A percentile compares a stretch with the other conserved stretches of the same genome.
Conservation (phyloP, 2,888 invertebrate genomes). For the Chrysotoxum bicinctum region DNA sequence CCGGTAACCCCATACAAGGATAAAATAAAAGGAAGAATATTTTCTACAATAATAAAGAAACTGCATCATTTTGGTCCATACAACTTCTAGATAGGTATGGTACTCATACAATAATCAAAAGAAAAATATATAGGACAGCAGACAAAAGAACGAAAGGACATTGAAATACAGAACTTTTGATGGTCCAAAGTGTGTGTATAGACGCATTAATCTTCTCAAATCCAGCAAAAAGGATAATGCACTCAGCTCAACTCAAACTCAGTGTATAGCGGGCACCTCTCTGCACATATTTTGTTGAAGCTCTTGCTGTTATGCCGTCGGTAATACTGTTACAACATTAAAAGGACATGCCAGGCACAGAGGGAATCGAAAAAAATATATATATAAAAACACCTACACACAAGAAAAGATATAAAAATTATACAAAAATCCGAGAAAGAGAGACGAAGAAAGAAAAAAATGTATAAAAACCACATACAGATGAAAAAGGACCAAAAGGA, state of each 20-base stretch:
- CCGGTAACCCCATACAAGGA: background rate
- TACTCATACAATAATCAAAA: slow-evolving; percentile 7
- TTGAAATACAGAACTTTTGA: slow-evolving; percentile 68
- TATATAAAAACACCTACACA: slow-evolving; percentile 47
- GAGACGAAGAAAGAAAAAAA: slow-evolving; percentile 25
- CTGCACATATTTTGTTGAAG: background rate
- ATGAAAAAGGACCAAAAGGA: slow-evolving; percentile 62
- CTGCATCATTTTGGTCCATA: slow-evolving; percentile 35
- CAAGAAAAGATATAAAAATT: slow-evolving; percentile 56
- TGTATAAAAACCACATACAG: slow-evolving; percentile 26
- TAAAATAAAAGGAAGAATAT: slow-evolving; percentile 38
- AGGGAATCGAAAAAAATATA: slow-evolving; percentile 9
- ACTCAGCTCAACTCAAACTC: slow-evolving; percentile 47
- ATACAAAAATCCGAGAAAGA: slow-evolving; percentile 31
- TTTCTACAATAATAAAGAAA: slow-evolving; percentile 40
- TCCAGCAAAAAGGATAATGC: slow-evolving; percentile 68
- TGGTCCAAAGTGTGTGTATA: slow-evolving; percentile 67
- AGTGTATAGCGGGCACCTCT: background rate
- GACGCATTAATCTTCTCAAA: slow-evolving; percentile 71
- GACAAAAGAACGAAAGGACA: slow-evolving; percentile 63
- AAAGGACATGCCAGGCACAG: slow-evolving; percentile 22
- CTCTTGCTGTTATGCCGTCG: slow-evolving; percentile 24
- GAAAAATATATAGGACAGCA: slow-evolving; percentile 67
- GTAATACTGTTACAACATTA: slow-evolving; percentile 54
- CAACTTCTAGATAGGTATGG: background rate